phyloP scores from a whole-genome alignment of 2,888 invertebrate genomes.

The Apamea crenata region DNA sequence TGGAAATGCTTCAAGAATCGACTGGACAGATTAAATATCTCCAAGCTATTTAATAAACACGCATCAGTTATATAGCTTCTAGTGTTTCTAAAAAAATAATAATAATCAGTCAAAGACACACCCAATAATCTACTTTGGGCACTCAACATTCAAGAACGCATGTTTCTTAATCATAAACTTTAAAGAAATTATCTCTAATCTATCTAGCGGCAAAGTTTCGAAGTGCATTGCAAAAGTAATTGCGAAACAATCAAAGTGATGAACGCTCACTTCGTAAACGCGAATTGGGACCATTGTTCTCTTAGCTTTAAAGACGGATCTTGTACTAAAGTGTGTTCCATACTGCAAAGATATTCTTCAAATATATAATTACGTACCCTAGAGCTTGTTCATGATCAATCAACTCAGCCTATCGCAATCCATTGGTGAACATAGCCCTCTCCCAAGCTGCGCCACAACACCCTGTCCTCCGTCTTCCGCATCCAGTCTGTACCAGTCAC shows the following conservation, averaged over 20 bases:
- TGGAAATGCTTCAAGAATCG: no score
- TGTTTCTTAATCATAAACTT: slow-evolving; percentile 41
- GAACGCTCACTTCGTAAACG: slow-evolving; percentile 41
- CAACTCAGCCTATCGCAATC: background rate
- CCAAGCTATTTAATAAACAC: background rate
- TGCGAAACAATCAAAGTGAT: slow-evolving; percentile 41
- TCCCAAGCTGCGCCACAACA: background rate
- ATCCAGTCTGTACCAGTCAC: background rate
- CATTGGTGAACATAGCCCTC: background rate
- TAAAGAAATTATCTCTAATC: slow-evolving; percentile 39
- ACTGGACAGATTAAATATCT: background rate
- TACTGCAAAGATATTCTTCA: slow-evolving; percentile 6
- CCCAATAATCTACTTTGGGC: background rate
- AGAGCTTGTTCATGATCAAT: background rate
- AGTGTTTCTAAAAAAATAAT: background rate
- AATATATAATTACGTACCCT: background rate
- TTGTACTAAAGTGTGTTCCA: slow-evolving; percentile 1
- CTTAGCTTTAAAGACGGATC: slow-evolving; percentile 14
- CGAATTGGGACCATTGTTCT: slow-evolving; percentile 43
- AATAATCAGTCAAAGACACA: background rate
- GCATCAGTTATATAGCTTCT: background rate
- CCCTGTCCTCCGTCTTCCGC: background rate
- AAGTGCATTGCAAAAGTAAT: slow-evolving; percentile 40
- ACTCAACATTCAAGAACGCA: background rate
- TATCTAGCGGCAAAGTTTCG: slow-evolving; percentile 14